Conservation (phyloP, 1,140 invertebrate species). For the Probaryconus sp. region DNA sequence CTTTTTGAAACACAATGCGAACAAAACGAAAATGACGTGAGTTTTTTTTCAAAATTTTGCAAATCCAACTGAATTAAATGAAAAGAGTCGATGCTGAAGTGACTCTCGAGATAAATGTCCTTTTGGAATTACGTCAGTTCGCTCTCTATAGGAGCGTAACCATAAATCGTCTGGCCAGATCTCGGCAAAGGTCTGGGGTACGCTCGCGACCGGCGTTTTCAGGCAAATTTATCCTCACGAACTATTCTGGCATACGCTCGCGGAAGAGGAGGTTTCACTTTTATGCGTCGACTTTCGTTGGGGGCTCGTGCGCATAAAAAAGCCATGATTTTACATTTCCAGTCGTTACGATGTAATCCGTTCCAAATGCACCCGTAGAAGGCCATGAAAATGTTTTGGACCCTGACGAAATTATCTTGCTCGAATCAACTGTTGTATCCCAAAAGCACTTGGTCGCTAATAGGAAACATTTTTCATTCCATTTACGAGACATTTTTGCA, state of each 20-base stretch:
- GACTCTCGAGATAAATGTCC: constrained; percentile 71
- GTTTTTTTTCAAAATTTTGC: no score
- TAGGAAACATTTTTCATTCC: constrained; percentile 1
- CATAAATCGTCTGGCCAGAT: constrained; percentile 50
- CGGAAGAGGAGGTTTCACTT: constrained; percentile 12
- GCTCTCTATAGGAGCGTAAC: constrained; percentile 38
- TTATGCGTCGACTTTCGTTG: constrained; percentile 5
- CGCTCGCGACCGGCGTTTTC: constrained; percentile 51
- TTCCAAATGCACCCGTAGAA: constrained; percentile 9
- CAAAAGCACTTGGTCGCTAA: no score
- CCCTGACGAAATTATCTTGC: constrained; percentile 3
- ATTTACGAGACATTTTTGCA: neutral
- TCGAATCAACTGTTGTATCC: no score
- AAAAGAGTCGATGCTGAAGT: constrained; percentile 67
- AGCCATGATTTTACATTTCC: neutral
- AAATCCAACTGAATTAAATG: no score
- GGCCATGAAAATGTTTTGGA: constrained; percentile 1
- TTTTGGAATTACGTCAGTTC: constrained; percentile 54
- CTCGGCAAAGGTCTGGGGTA: constrained; percentile 8
- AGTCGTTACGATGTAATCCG: constrained; percentile 4
- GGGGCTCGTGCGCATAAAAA: constrained; percentile 1
- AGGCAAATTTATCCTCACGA: constrained; percentile 50
- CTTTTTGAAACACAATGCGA: no score
- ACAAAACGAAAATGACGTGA: no score
- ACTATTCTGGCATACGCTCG: constrained; percentile 23